Evolutionary conservation across 2,888 invertebrate species (phyloP), one percentile per base, ranked within the genome.

Genomic region (Noctua janthe): DNA sequence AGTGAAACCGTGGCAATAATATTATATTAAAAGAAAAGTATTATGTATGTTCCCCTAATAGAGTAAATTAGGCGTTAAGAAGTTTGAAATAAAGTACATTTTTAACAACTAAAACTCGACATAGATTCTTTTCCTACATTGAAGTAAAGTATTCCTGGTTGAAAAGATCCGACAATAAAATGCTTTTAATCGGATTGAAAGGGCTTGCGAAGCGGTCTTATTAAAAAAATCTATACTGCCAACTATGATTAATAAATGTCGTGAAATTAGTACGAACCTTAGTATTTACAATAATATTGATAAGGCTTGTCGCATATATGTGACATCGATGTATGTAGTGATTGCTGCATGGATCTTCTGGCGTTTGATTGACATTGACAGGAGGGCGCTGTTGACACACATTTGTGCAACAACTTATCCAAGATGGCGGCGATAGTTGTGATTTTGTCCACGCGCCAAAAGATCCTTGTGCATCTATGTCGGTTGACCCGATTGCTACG

Each of bases 1-100:
- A 92, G 92, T 90, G 90, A 87, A 91, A 91, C 81, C 81, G 88
- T 92, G 95, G 95, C 96, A 95, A 95, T 94, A 94, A 95, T 87
- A 90, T 89, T 87, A 90, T 89, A 82, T 80, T 78, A 76, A 84
- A 84, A 88, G 76, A 90, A 93, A 92, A 94, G 94, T 95, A 95
- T 94, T 94, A 90, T 86, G 84, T 90, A 89, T 86, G 84, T 90
- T 90, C 88, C 90, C 90, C 75, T 88, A 80, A 69, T 87, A 89
- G 77, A 82, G 80, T 86, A 91, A 91, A 91, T 91, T 94, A 94
- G 93, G 90, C 74, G 2, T 82, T 88, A 95, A 95, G 94, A 91
- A 72, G 85, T 91, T 92, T 91, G 92, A 91, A 91, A 91, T 93
- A 92, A 93, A 95, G 94, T 95, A 94, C 94, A 94, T 92, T 91